Percentiles rank a stretch among this genome's conserved stretches.
Conservation (phyloP, 1,140 invertebrate species). For the Bicyclus anynana region DNA sequence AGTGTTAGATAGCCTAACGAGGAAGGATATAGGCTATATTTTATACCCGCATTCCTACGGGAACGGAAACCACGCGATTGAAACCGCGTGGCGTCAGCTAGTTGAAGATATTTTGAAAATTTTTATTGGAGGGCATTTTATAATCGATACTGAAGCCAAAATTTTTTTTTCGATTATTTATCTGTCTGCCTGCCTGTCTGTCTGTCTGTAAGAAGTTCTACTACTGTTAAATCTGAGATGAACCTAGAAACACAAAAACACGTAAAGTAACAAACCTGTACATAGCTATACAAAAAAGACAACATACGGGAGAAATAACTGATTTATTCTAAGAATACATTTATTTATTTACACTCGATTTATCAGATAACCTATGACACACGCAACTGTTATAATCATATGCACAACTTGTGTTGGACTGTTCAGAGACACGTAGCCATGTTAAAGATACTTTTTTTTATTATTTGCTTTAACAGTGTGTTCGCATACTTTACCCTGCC, state of each 20-base stretch:
- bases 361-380: constrained; percentile 13
- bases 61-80: too few species aligned
- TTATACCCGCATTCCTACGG: too few species aligned
- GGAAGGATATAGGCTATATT: too few species aligned
- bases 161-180: too few species aligned
- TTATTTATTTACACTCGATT: not conserved
- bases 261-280: not conserved
- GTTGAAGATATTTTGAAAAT: too few species aligned
- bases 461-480: constrained; percentile 32
- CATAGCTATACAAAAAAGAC: not conserved
- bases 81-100: too few species aligned
- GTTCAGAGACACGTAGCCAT: constrained; percentile 7
- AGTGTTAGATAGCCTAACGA: too few species aligned
- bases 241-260: not conserved
- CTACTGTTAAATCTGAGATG: too few species aligned
- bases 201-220: too few species aligned
- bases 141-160: too few species aligned
- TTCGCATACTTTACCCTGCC: constrained; percentile 54
- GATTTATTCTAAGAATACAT: constrained; percentile 18
- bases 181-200: too few species aligned
- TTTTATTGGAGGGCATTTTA: too few species aligned
- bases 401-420: not conserved
- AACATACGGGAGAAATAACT: not conserved
- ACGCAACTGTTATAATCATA: constrained; percentile 2
- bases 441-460: constrained; percentile 14